phyloP scores from a whole-genome alignment of 2,888 invertebrate species.

The Pimpla rufipes region DNA sequence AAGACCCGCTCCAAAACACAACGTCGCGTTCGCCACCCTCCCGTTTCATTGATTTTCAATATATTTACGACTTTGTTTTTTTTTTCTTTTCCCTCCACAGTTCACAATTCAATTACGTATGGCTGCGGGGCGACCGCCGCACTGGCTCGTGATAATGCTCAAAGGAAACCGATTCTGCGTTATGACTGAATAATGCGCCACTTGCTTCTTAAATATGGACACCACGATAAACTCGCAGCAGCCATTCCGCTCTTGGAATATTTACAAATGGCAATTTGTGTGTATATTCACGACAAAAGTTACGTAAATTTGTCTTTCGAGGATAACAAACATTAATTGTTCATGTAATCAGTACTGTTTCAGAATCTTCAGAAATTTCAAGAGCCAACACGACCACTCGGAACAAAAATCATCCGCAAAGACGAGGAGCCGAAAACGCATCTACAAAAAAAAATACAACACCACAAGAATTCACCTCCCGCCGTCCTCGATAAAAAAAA shows the following conservation, averaged over 20 bases:
- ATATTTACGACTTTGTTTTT: conserved; percentile 13
- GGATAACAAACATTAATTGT: too few relatives aligned
- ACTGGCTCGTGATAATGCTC: conserved; percentile 29
- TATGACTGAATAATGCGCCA: not conserved
- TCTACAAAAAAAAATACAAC: not conserved
- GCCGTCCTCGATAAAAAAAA: not conserved
- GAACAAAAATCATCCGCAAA: too few relatives aligned
- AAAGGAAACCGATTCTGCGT: conserved; percentile 12
- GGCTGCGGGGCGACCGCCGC: not conserved
- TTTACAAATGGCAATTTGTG: too few relatives aligned
- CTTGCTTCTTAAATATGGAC: not conserved
- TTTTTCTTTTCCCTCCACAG: not conserved
- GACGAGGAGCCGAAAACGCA: too few relatives aligned
- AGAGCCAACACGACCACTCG: too few relatives aligned
- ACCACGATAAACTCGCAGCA: not conserved
- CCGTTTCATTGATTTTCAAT: conserved; percentile 17
- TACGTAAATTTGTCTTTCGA: too few relatives aligned
- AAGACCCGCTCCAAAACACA: conserved; percentile 53
- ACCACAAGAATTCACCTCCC: not conserved
- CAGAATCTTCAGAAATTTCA: too few relatives aligned
- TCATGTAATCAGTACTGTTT: too few relatives aligned
- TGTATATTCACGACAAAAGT: too few relatives aligned
- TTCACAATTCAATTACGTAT: conserved; percentile 47
- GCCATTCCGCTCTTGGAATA: too few relatives aligned
- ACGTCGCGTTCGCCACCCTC: conserved; percentile 22